A percentile compares a stretch with the other conserved stretches of the same genome.
phyloP scores from a whole-genome alignment of 1,140 invertebrate species.

The Agrilus planipennis region DNA sequence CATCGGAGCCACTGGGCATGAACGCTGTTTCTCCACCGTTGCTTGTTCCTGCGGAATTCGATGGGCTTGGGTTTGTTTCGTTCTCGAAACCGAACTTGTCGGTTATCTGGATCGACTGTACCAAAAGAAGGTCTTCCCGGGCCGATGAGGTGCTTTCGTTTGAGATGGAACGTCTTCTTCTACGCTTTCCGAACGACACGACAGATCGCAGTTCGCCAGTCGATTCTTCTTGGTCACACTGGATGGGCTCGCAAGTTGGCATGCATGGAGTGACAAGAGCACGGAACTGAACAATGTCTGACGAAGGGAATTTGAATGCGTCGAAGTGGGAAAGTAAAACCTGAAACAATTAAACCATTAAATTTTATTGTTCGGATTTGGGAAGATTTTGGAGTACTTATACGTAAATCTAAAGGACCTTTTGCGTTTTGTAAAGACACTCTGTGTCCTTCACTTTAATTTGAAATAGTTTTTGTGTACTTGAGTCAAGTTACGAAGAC shows the following conservation, averaged over 20 bases:
- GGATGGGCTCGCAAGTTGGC: slow-evolving; percentile 80
- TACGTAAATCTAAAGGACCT: too few species aligned
- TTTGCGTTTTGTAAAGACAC: too few species aligned
- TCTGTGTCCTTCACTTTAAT: too few species aligned
- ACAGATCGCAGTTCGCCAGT: slow-evolving; percentile 69
- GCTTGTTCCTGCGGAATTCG: too few species aligned
- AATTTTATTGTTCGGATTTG: too few species aligned
- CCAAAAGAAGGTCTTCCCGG: slow-evolving; percentile 66
- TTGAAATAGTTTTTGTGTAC: too few species aligned
- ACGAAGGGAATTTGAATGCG: slow-evolving; percentile 92
- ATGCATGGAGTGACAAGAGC: slow-evolving; percentile 88
- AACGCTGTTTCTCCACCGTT: slow-evolving; percentile 36
- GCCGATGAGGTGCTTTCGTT: slow-evolving; percentile 30
- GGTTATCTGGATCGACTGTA: slow-evolving; percentile 83
- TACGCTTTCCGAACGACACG: slow-evolving; percentile 66
- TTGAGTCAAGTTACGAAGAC: too few species aligned
- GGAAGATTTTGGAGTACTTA: too few species aligned
- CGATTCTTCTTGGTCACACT: slow-evolving; percentile 68
- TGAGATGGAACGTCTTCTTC: slow-evolving; percentile 47
- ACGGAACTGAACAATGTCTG: slow-evolving; percentile 87
- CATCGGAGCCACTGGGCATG: slow-evolving; percentile 28
- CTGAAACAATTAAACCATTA: too few species aligned
- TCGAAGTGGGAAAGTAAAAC: slow-evolving; percentile 85
- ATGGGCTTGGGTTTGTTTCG: slow-evolving; percentile 31
- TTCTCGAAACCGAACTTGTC: slow-evolving; percentile 80